Conservation (phyloP, 2,797 vertebrate genomes). For the Pseudochirops cupreus region DNA sequence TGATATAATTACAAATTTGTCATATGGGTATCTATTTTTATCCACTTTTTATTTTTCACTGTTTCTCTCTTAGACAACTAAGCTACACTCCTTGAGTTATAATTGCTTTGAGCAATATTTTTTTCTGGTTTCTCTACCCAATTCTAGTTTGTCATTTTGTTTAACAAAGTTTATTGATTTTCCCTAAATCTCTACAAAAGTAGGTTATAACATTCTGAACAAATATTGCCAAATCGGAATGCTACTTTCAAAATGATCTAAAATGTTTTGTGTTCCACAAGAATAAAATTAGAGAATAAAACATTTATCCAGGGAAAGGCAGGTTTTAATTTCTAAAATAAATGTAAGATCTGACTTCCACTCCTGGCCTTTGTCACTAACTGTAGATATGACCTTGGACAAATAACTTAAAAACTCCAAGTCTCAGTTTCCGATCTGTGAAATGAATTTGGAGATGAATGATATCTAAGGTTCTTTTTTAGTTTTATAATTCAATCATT, state of each 20-base stretch:
- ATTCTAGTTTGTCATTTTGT: conserved; percentile 5
- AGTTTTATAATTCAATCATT: neutral
- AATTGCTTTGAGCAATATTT: neutral
- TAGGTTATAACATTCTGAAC: conserved; percentile 1
- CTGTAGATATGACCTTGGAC: neutral
- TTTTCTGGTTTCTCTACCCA: neutral
- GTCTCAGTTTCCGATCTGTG: neutral
- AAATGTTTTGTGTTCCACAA: neutral
- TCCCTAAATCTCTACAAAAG: conserved; percentile 7
- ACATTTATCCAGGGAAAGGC: neutral
- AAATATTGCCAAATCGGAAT: conserved; percentile 27
- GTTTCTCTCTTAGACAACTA: conserved; percentile 16
- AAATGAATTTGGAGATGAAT: conserved; percentile 1
- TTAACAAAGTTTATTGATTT: conserved; percentile 12
- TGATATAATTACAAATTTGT: neutral
- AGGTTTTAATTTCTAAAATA: conserved; percentile 35
- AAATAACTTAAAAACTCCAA: neutral
- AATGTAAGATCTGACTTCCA: neutral
- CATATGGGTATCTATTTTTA: neutral
- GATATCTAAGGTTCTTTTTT: neutral
- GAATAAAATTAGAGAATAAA: neutral
- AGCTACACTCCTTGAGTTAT: neutral
- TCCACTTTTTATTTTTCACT: conserved; percentile 8
- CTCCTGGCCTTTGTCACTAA: neutral
- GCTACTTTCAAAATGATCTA: conserved; percentile 29